Conservation (phyloP, 2,113 vertebrate species). For the Chauna torquata region DNA sequence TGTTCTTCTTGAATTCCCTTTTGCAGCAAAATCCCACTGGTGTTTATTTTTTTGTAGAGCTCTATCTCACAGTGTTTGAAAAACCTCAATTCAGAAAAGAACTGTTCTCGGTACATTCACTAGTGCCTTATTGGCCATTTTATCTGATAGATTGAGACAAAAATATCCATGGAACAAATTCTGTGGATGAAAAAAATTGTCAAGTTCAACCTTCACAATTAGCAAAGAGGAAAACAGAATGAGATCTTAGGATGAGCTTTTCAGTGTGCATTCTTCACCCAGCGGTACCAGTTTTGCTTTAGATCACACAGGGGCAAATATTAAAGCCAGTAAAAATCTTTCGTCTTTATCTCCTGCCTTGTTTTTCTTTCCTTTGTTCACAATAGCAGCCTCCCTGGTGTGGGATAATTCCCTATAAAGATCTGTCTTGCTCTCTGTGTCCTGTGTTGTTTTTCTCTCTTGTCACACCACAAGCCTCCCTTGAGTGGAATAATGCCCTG, state of each 20-base stretch:
- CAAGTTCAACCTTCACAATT: not conserved
- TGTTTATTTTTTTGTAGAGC: not conserved
- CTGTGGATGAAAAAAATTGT: not conserved
- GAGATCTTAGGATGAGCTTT: constrained; percentile 2
- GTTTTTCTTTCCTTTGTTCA: constrained; percentile 21
- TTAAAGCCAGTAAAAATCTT: constrained; percentile 30
- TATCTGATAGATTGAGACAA: not conserved
- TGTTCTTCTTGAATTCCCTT: not conserved
- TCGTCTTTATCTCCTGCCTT: constrained; percentile 23
- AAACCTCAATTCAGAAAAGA: not conserved
- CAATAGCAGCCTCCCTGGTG: not conserved
- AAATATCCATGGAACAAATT: not conserved
- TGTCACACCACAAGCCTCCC: constrained; percentile 31
- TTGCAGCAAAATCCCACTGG: not conserved
- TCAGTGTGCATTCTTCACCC: not conserved
- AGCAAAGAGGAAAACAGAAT: not conserved
- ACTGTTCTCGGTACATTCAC: not conserved
- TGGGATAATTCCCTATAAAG: constrained; percentile 50
- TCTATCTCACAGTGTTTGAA: not conserved
- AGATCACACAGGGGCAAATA: not conserved
- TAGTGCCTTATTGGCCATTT: not conserved
- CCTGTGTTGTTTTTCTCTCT: constrained; percentile 16
- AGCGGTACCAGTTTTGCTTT: not conserved
- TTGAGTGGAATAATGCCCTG: constrained; percentile 18
- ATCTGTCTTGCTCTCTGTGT: not conserved